phyloP scores from a whole-genome alignment of 2,797 vertebrate species.

The Poeciliopsis presidionis region DNA sequence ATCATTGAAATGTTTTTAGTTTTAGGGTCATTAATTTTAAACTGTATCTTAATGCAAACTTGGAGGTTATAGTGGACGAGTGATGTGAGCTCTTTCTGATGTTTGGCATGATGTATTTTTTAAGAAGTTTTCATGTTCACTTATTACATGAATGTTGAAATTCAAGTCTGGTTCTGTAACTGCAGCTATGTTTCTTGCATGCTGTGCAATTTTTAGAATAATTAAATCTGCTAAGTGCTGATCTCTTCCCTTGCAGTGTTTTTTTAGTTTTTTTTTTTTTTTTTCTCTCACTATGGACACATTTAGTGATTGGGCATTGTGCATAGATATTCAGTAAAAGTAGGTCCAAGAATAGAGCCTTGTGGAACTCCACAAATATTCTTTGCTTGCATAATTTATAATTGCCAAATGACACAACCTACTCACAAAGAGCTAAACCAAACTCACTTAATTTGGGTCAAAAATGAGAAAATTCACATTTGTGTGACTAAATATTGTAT shows the following conservation, averaged over 20 bases:
- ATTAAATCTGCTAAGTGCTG: not conserved
- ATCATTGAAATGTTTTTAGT: not conserved
- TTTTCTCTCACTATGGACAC: not conserved
- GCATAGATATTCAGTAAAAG: not conserved
- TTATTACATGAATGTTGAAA: not conserved
- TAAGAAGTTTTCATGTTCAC: not conserved
- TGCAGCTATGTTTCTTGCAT: not conserved
- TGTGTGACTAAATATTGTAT: not conserved
- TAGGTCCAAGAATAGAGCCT: not conserved
- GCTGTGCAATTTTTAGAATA: not conserved
- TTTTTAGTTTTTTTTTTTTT: not conserved
- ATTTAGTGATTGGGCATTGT: not conserved
- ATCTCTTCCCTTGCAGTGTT: not conserved
- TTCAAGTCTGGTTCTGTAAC: not conserved
- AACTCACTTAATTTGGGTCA: not conserved
- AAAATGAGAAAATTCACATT: not conserved
- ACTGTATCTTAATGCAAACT: not conserved
- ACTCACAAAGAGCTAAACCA: not conserved
- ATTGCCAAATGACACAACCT: not conserved
- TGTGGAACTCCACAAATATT: not conserved
- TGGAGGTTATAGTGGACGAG: not conserved
- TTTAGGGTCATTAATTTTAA: not conserved
- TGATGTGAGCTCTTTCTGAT: not conserved
- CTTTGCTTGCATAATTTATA: not conserved
- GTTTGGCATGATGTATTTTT: not conserved